phyloP scores from a whole-genome alignment of 2,113 vertebrate species.

The Gavia stellata region DNA sequence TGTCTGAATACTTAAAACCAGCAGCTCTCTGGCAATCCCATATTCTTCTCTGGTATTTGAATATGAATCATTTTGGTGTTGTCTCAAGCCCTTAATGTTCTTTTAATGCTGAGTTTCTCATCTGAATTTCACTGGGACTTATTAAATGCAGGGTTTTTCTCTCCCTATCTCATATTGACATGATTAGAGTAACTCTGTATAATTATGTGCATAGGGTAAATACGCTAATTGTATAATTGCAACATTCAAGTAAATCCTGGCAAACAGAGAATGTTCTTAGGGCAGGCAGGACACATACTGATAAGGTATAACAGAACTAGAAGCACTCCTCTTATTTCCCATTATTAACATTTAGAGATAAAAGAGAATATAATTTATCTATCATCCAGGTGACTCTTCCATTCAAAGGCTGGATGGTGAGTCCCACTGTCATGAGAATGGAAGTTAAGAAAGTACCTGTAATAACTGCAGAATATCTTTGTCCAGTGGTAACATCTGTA shows the following conservation, averaged over 20 bases:
- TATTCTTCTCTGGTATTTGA: not conserved
- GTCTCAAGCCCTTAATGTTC: not conserved
- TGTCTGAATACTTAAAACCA: not conserved
- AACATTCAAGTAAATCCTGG: not conserved
- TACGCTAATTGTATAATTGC: slow-evolving; percentile 57
- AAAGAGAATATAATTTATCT: not conserved
- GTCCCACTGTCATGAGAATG: not conserved
- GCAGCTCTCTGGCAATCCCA: not conserved
- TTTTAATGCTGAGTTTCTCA: slow-evolving; percentile 16
- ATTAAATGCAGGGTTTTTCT: slow-evolving; percentile 19
- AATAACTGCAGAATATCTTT: not conserved
- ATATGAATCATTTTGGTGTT: not conserved
- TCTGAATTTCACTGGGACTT: slow-evolving; percentile 45
- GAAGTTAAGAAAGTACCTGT: not conserved
- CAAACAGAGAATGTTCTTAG: not conserved
- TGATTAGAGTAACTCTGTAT: slow-evolving; percentile 38
- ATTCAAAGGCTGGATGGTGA: not conserved
- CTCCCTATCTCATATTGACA: slow-evolving; percentile 1
- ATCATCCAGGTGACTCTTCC: not conserved
- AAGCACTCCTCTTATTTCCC: not conserved
- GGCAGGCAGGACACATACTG: not conserved
- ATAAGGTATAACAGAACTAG: not conserved
- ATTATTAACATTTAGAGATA: not conserved
- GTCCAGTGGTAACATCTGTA: not conserved
- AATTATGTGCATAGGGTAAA: slow-evolving; percentile 53